These are phyloP conservation scores for Prionailurus bengalensis DNA, from an alignment of 2,113 vertebrate genomes.

Conservation along the genomic window DNA sequence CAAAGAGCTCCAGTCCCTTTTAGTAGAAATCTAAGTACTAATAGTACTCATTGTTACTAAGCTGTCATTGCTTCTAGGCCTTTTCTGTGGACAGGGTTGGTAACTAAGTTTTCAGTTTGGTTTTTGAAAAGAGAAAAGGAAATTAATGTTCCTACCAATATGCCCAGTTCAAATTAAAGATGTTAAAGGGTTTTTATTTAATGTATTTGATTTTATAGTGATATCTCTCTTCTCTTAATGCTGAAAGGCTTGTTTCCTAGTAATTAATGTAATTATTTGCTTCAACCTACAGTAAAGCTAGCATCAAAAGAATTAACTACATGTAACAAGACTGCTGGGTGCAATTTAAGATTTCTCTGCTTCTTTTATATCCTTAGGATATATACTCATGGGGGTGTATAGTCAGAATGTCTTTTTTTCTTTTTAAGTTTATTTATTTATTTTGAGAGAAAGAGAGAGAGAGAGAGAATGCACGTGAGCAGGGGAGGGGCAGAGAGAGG, in stretches of 20 bases:
- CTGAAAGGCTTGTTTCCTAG: not conserved
- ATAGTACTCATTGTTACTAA: not conserved
- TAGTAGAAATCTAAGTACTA: not conserved
- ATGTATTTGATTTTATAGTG: conserved; percentile 8
- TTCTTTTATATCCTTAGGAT: conserved; percentile 6
- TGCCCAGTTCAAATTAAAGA: conserved; percentile 24
- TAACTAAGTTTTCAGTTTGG: not conserved
- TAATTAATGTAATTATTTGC: conserved; percentile 45
- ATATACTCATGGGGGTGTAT: not conserved
- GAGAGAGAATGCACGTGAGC: not conserved
- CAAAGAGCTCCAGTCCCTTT: not conserved
- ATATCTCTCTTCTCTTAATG: not conserved
- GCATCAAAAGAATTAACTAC: conserved; percentile 20
- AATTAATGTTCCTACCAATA: not conserved
- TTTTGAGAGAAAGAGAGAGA: not conserved
- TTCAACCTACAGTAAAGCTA: conserved; percentile 34
- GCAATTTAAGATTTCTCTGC: not conserved
- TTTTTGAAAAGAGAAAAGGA: not conserved
- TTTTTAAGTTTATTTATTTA: not conserved
- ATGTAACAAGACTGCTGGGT: not conserved
- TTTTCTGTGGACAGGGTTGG: not conserved
- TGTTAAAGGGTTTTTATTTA: not conserved
- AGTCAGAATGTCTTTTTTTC: conserved; percentile 4
- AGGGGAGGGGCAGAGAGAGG: not conserved
- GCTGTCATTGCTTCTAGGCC: not conserved